A percentile compares a stretch with the other conserved stretches of the same genome.
phyloP scores from a whole-genome alignment of 2,113 vertebrate species.

The Limnothrissa miodon region DNA sequence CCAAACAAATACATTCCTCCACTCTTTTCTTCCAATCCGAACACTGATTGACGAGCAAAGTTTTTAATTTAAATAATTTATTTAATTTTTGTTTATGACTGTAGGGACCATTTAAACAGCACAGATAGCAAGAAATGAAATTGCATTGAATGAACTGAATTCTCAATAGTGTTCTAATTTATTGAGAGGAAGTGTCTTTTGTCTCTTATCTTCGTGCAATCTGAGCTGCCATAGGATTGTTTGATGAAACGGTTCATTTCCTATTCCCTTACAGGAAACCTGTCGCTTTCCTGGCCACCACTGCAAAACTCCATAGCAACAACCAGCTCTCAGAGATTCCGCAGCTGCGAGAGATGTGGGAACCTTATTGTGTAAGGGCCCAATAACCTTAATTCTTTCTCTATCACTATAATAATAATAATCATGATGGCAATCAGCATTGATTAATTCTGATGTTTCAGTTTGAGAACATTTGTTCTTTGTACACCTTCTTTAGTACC shows the following conservation, averaged over 20 bases:
- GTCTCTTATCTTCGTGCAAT: background rate
- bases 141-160: no score
- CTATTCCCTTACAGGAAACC: background rate
- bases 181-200: no score
- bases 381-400: background rate
- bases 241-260: background rate
- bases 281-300: background rate
- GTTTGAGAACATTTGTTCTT: background rate
- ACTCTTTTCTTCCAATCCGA: no score
- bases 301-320: slow-evolving; percentile 25
- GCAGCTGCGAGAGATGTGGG: slow-evolving; percentile 70
- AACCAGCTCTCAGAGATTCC: slow-evolving; percentile 56
- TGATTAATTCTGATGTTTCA: background rate
- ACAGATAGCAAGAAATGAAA: no score
- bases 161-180: no score
- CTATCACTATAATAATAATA: background rate
- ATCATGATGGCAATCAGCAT: background rate
- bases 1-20: no score
- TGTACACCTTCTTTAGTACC: background rate
- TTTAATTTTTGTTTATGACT: no score
- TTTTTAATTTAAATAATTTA: no score
- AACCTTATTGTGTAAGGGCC: slow-evolving; percentile 23
- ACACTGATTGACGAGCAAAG: no score
- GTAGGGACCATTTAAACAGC: no score
- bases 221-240: background rate